Evolutionary conservation across 2,113 vertebrate species (phyloP), one percentile per base, ranked within the genome.

Genomic region (Oostethus manadensis): DNA sequence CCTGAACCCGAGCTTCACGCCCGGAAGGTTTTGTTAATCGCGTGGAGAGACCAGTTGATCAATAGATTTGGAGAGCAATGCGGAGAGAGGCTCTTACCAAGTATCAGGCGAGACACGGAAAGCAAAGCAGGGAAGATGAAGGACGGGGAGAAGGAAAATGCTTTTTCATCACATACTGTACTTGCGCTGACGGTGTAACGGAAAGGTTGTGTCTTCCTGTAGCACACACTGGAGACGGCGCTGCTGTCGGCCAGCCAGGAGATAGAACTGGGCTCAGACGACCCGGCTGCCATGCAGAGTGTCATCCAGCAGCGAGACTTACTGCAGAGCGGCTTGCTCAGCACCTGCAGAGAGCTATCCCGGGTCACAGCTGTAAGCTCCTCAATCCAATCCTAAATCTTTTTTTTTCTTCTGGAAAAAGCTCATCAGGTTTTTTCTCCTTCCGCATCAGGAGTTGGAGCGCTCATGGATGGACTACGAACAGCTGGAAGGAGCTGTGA

Each of bases 161-260:
- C 5, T 26, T 26, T 26, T 26, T 26, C 23, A 26, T 26, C 23
- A 26, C 23, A 26, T 5, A 26, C 23, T 26, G 26, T 6, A 4
- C 6, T 6, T 29, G 26, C 11, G 3, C 33, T 20, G 53, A 20
- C 40, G 6, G 3, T 58, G 43, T 16, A 26, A 44, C 11, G 47
- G 56, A 58, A 33, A 16, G 17, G 18, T 49, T 85, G 23, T n/a
- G 7, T 54, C 60, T 87, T 75, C 17, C 53, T 66, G 62, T 66
- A 99, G 97, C 94, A 98, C 90, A 99, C 95, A 22, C 91, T 99
- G 80, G 97, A 99, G 85, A 97, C 97, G 44, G 96, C 95, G 6
- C 84, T 99, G 78, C 90, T 99, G 3, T 96, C 96, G 33, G 94
- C 94, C 66, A 98, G 97, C 76, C 97, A 99, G 77, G 97, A 99